These are phyloP conservation scores for Andrena cerasifolii DNA, from an alignment of 1,140 invertebrate species.

Conservation along the genomic window DNA sequence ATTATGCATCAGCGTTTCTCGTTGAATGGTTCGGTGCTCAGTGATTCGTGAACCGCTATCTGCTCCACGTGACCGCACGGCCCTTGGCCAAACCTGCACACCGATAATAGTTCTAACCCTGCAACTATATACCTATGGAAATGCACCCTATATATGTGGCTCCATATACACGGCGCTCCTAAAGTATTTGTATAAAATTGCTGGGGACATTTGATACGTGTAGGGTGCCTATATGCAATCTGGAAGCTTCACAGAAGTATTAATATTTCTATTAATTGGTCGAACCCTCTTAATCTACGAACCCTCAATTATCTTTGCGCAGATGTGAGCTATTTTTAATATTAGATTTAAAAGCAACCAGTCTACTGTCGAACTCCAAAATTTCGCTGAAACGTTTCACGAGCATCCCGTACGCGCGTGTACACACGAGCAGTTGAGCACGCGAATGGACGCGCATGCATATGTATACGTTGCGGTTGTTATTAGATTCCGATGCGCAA, in stretches of 20 bases:
- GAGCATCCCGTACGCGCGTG: slow-evolving; percentile 5
- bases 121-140: slow-evolving; percentile 36
- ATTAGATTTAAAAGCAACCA: too few species aligned
- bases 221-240: too few species aligned
- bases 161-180: not conserved
- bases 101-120: slow-evolving; percentile 56
- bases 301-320: too few species aligned
- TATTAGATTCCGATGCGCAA: slow-evolving; percentile 46
- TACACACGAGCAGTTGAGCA: not conserved
- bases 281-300: too few species aligned
- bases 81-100: slow-evolving; percentile 41
- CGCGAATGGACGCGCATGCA: slow-evolving; percentile 27
- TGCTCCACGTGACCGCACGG: slow-evolving; percentile 61
- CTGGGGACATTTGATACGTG: too few species aligned
- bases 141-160: slow-evolving; percentile 1
- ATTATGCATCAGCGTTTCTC: slow-evolving; percentile 64
- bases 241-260: too few species aligned
- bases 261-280: too few species aligned
- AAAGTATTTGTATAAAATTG: not conserved
- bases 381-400: not conserved
- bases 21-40: slow-evolving; percentile 53
- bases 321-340: too few species aligned
- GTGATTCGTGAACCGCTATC: slow-evolving; percentile 63
- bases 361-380: too few species aligned
- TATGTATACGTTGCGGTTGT: slow-evolving; percentile 41